Percentiles rank a stretch among this genome's conserved stretches.
These are phyloP conservation scores for Conger conger DNA, from an alignment of 2,113 vertebrate genomes.

Conservation along the genomic window DNA sequence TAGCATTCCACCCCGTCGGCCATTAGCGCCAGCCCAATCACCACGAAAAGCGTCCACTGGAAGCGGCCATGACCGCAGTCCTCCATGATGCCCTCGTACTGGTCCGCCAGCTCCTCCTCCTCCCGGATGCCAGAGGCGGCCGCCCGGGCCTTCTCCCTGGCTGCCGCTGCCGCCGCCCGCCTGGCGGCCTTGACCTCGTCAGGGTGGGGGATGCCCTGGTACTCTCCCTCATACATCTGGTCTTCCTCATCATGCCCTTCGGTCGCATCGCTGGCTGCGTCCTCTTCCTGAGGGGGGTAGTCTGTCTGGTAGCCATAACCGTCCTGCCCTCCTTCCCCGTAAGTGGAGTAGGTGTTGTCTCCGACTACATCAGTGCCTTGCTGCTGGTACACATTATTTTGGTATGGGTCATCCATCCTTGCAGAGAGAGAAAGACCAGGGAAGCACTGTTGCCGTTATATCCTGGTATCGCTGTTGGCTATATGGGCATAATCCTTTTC, in stretches of 20 bases:
- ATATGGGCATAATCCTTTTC: conserved; percentile 43
- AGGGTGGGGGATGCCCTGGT: conserved; percentile 95
- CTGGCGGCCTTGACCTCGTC: conserved; percentile 81
- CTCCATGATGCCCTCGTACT: conserved; percentile 93
- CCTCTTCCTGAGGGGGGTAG: conserved; percentile 78
- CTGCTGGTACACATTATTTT: conserved; percentile 75
- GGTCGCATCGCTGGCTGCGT: conserved; percentile 89
- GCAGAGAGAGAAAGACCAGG: background rate
- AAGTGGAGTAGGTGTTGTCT: conserved; percentile 59
- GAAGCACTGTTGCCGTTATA: background rate
- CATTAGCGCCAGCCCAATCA: conserved; percentile 92
- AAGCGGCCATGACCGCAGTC: conserved; percentile 93
- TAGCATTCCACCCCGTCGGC: conserved; percentile 94
- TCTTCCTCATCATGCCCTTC: conserved; percentile 96
- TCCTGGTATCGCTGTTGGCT: conserved; percentile 1
- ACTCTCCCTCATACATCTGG: conserved; percentile 97
- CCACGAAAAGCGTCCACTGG: conserved; percentile 93
- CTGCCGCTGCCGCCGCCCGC: conserved; percentile 69
- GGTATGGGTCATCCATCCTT: conserved; percentile 79
- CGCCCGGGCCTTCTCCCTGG: conserved; percentile 72
- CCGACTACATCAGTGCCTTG: conserved; percentile 58
- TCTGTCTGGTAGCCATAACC: conserved; percentile 71
- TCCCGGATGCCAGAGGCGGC: conserved; percentile 73
- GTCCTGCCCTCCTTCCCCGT: conserved; percentile 63
- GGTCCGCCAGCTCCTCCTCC: conserved; percentile 86